Percentiles rank a stretch among this genome's conserved stretches.
Evolutionary conservation across 2,113 vertebrate species (phyloP).

Genomic region (Eudyptes chrysolophus): DNA sequence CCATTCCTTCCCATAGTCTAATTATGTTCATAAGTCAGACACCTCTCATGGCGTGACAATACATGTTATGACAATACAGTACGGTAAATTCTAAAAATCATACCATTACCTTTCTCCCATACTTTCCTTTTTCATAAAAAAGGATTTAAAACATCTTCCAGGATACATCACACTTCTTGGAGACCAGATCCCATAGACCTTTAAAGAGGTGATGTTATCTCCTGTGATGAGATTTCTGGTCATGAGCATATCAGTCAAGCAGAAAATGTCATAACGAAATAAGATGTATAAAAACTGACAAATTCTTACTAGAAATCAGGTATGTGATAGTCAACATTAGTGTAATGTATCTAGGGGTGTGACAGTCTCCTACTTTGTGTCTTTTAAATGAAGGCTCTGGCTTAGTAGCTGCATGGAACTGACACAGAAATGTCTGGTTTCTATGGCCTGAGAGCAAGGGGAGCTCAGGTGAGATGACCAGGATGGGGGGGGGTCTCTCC

Average conservation of each 20-base stretch:
- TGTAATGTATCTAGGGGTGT: neutral
- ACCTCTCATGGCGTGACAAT: neutral
- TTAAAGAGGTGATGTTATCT: neutral
- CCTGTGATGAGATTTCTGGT: neutral
- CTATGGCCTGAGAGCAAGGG: neutral
- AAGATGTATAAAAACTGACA: neutral
- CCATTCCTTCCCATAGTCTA: neutral
- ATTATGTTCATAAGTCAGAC: neutral
- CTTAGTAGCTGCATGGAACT: neutral
- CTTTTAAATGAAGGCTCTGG: neutral
- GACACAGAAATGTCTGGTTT: neutral
- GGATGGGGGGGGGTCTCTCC: accelerated
- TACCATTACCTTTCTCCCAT: neutral
- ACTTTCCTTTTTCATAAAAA: neutral
- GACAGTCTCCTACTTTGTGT: neutral
- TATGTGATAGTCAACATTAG: neutral
- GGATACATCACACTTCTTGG: neutral
- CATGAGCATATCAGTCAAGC: neutral
- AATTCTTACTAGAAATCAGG: neutral
- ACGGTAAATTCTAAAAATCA: neutral
- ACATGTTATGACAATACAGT: neutral
- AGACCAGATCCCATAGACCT: neutral
- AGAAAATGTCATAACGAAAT: neutral
- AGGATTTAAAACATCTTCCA: neutral
- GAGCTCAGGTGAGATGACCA: neutral